Conservation (phyloP, 2,113 vertebrate species). For the Dromiciops gliroides region DNA sequence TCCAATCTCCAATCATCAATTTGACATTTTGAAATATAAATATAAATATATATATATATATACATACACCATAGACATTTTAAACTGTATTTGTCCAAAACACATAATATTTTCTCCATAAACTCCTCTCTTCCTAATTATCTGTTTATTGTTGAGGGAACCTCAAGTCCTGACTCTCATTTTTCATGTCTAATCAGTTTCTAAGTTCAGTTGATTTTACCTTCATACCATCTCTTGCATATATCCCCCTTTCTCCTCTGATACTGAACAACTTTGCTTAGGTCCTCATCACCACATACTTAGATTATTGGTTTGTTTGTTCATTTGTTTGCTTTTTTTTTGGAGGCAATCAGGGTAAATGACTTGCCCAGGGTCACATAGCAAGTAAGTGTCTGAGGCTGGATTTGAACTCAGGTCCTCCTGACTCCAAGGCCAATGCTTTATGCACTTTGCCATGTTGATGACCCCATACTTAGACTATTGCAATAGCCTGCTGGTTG, state of each 20-base stretch:
- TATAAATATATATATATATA: too few relatives aligned
- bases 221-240: background rate
- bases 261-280: background rate
- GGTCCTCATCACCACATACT: background rate
- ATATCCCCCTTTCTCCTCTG: background rate
- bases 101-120: background rate
- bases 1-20: background rate
- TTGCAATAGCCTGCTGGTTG: background rate
- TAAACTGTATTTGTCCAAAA: background rate
- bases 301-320: too few relatives aligned
- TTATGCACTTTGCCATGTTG: background rate
- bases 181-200: background rate
- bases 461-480: background rate
- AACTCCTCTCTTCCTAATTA: background rate
- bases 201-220: background rate
- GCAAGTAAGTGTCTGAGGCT: background rate
- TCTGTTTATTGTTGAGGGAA: background rate
- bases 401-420: background rate
- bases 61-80: background rate
- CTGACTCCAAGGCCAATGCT: background rate
- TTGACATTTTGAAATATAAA: too few relatives aligned
- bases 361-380: background rate
- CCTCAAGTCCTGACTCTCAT: background rate
- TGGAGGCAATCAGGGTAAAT: background rate
- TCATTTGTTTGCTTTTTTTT: too few relatives aligned